A percentile compares a stretch with the other conserved stretches of the same genome.
phyloP scores from a whole-genome alignment of 2,888 invertebrate species.

The Chalcis sispes region DNA sequence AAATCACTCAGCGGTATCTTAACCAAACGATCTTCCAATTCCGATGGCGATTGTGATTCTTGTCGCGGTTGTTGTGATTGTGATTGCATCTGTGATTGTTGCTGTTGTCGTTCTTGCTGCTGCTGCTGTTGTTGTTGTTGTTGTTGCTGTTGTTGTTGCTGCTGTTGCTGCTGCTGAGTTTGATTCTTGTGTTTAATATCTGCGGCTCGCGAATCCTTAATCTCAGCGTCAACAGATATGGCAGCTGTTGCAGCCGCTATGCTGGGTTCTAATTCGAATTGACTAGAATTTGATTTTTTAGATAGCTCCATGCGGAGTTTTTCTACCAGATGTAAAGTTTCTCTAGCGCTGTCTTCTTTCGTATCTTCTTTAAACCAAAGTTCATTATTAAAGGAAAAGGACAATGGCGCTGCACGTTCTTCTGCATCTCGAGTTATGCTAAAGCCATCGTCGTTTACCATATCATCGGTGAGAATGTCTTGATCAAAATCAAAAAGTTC shows the following conservation, averaged over 20 bases:
- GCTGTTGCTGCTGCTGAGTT: slow-evolving; percentile 49
- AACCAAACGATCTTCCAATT: not conserved
- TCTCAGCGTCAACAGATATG: slow-evolving; percentile 26
- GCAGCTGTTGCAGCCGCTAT: slow-evolving; percentile 10
- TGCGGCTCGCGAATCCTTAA: slow-evolving; percentile 19
- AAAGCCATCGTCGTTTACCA: slow-evolving; percentile 81
- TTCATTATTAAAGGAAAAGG: slow-evolving; percentile 82
- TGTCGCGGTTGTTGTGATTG: not conserved
- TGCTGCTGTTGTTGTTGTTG: not conserved
- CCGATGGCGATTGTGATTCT: not conserved
- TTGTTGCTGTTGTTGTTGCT: slow-evolving; percentile 2
- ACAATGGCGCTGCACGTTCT: slow-evolving; percentile 79
- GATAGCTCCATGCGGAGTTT: slow-evolving; percentile 86
- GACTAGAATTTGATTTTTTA: slow-evolving; percentile 80
- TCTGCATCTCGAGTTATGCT: slow-evolving; percentile 80
- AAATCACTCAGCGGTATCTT: no score
- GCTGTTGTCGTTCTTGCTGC: not conserved
- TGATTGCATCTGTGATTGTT: slow-evolving; percentile 44
- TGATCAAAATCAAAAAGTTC: slow-evolving; percentile 82
- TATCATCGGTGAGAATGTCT: slow-evolving; percentile 80
- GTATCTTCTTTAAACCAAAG: slow-evolving; percentile 86
- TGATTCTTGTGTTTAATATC: slow-evolving; percentile 52
- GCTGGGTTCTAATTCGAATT: slow-evolving; percentile 70
- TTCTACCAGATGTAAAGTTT: slow-evolving; percentile 90
- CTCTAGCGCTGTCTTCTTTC: slow-evolving; percentile 89